A percentile compares a stretch with the other conserved stretches of the same genome.
Evolutionary conservation across 2,113 vertebrate genomes (phyloP).

Genomic region (Heterotis niloticus): DNA sequence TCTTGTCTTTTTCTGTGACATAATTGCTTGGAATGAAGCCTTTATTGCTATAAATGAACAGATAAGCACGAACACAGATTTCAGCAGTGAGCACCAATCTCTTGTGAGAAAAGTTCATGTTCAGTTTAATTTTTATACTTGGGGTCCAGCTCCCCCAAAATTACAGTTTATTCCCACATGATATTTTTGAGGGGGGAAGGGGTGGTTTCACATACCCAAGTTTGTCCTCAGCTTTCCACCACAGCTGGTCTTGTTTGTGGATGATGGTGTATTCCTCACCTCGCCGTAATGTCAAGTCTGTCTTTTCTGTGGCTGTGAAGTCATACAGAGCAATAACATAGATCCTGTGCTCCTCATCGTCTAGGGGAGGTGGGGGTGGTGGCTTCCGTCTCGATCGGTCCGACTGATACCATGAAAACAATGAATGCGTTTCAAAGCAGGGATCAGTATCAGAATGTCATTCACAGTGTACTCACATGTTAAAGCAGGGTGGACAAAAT

Average conservation of each 20-base stretch:
- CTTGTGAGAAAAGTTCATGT: not conserved
- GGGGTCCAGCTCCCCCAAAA: not conserved
- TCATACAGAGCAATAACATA: slow-evolving; percentile 79
- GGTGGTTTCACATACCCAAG: slow-evolving; percentile 33
- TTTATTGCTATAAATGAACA: slow-evolving; percentile 66
- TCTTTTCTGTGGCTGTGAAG: slow-evolving; percentile 69
- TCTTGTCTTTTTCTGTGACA: slow-evolving; percentile 71
- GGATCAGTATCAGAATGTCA: not conserved
- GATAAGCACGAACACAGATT: not conserved
- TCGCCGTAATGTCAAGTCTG: slow-evolving; percentile 58
- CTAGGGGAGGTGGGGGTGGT: slow-evolving; percentile 55
- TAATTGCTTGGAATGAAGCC: slow-evolving; percentile 85
- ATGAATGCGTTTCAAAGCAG: not conserved
- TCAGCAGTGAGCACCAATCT: not conserved
- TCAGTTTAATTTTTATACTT: not conserved
- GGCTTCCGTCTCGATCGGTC: slow-evolving; percentile 66
- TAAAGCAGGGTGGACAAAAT: no score
- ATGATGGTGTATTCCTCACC: slow-evolving; percentile 76
- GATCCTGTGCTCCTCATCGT: slow-evolving; percentile 37
- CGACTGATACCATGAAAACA: slow-evolving; percentile 40
- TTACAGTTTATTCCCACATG: not conserved
- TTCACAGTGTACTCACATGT: no score
- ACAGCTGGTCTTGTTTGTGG: slow-evolving; percentile 75
- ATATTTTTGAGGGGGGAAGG: not conserved
- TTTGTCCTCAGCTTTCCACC: slow-evolving; percentile 81